Evolutionary conservation across 2,113 vertebrate species (phyloP), one percentile per base, ranked within the genome.

Genomic region (Cynoglossus semilaevis): DNA sequence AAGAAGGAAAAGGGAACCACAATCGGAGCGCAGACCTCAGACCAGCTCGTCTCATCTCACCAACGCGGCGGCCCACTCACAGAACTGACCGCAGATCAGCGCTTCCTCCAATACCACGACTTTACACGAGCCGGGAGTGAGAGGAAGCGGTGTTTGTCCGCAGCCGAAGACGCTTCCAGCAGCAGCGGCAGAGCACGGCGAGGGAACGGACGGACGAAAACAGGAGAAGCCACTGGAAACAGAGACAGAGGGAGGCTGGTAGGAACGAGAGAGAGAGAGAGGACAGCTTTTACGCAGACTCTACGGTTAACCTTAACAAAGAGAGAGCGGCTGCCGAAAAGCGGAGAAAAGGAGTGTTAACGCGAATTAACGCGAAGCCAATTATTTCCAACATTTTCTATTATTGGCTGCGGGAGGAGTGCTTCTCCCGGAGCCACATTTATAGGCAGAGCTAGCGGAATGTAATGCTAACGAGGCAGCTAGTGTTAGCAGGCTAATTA

Each of bases 391-490:
- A 79, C 83, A 34, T 85, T 85, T 82, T 76, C 67, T 63, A 44
- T 77, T 60, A 51, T 46, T 74, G 79, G 80, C 72, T 55, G 68
- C 63, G 45, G 42, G 44, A 69, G 72, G 11, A 41, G 38, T 41
- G 67, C 66, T 43, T 62, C 70, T 76, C 67, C 15, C 54, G 15
- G 67, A 83, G 80, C 74, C 74, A 77, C 80, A 75, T 80, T 78
- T 70, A 78, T 65, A 70, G 42, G 2, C 60, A 42, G 74, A 84
- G 82, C 82, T 88, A 88, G 83, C 84, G 87, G 88, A 88, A 89
- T 88, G 87, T 87, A 83, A 81, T 82, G 88, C 82, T 89, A 89
- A 76, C 72, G 15, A 8, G 84, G 75, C 76, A 80, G 83, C 83
- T 62, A 40, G 45, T 42, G 80, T 67, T 76, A 80, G 86, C 84